A percentile compares a stretch with the other conserved stretches of the same genome.
Conservation (phyloP, 2,797 vertebrate species). For the Enteromius fasciolatus region DNA sequence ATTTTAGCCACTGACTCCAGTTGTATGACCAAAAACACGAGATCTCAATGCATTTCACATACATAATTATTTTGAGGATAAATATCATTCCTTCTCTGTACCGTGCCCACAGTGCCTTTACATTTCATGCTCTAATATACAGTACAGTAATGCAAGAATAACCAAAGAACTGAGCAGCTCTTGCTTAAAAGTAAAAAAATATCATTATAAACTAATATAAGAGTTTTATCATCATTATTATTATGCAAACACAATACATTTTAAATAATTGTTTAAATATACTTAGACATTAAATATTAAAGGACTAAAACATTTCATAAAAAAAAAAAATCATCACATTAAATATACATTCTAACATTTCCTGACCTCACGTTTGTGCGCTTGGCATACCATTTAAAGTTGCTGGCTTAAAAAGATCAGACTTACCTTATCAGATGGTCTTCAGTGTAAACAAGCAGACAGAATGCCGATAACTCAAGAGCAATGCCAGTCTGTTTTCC, state of each 20-base stretch:
- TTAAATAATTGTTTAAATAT: not conserved
- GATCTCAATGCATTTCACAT: not conserved
- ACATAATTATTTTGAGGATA: not conserved
- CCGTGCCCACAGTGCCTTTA: not conserved
- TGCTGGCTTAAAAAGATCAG: conserved; percentile 38
- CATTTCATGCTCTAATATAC: not conserved
- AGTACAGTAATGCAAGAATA: not conserved
- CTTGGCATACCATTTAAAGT: not conserved
- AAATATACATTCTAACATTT: not conserved
- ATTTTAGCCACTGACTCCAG: not conserved
- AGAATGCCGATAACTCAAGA: conserved; percentile 57
- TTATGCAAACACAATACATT: not conserved
- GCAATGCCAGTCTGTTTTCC: conserved; percentile 63
- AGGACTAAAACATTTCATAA: not conserved
- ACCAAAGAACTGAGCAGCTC: not conserved
- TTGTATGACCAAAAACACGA: not conserved
- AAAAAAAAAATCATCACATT: not conserved
- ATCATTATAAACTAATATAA: not conserved
- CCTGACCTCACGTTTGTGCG: not conserved
- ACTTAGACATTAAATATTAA: not conserved
- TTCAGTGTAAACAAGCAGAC: conserved; percentile 68
- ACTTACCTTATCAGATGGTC: conserved; percentile 77
- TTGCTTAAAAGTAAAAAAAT: not conserved
- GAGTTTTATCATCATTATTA: not conserved
- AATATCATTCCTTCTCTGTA: too few species aligned